Conservation (phyloP, 2,888 invertebrate species). For the Eubasilissa splendida region DNA sequence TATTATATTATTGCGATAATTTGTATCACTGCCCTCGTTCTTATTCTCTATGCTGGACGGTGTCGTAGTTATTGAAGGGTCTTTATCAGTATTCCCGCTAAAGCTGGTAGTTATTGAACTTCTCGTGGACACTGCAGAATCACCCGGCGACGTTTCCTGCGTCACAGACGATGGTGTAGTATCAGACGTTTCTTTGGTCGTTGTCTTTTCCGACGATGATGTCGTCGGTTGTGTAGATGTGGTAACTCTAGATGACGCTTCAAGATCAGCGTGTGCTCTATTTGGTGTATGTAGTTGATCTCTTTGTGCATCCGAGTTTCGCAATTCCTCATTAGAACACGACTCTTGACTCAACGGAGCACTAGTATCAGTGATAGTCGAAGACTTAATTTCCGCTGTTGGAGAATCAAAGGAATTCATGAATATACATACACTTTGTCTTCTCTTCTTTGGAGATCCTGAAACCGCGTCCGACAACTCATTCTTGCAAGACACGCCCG, state of each 20-base stretch:
- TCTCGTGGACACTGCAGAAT: constrained; percentile 63
- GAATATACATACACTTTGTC: constrained; percentile 59
- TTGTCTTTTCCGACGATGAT: constrained; percentile 47
- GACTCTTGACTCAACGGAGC: constrained; percentile 37
- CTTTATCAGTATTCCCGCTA: constrained; percentile 61
- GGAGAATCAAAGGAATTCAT: constrained; percentile 57
- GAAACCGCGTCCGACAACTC: constrained; percentile 28
- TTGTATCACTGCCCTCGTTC: constrained; percentile 13
- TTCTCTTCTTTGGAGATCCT: constrained; percentile 53
- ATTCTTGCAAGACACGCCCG: constrained; percentile 35
- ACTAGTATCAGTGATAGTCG: constrained; percentile 46
- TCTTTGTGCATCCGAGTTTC: not conserved
- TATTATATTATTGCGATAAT: constrained; percentile 35
- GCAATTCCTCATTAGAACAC: constrained; percentile 12
- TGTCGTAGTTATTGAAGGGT: constrained; percentile 62
- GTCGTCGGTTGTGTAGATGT: constrained; percentile 45
- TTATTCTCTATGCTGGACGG: constrained; percentile 59
- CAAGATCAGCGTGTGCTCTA: constrained; percentile 9
- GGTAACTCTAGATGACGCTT: constrained; percentile 39
- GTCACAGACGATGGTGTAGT: constrained; percentile 38
- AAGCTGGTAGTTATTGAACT: constrained; percentile 62
- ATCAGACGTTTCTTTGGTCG: constrained; percentile 48
- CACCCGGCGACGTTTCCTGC: constrained; percentile 62
- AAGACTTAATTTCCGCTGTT: constrained; percentile 52
- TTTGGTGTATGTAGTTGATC: constrained; percentile 34